Conservation (phyloP, 2,797 vertebrate genomes). For the Botia almorhae region DNA sequence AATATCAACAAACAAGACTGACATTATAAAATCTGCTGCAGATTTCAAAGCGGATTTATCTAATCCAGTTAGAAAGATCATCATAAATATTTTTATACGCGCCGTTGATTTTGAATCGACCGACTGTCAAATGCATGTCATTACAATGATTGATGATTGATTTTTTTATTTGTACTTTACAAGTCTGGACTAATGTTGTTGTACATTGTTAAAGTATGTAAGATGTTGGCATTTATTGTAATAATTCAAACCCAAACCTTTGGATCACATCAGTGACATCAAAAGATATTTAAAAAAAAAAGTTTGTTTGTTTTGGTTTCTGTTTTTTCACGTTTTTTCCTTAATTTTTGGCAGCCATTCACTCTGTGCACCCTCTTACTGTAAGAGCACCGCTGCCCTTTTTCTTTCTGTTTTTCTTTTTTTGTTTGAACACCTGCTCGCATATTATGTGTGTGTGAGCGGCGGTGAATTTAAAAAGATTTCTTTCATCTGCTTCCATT, state of each 20-base stretch:
- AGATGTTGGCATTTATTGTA: constrained; percentile 39
- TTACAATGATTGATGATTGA: constrained; percentile 23
- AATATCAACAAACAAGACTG: constrained; percentile 29
- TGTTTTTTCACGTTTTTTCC: constrained; percentile 51
- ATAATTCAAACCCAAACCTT: constrained; percentile 38
- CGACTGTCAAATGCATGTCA: constrained; percentile 33
- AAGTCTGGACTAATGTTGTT: constrained; percentile 28
- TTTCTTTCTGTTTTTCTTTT: constrained; percentile 48
- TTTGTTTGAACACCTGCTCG: constrained; percentile 84
- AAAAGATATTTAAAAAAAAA: constrained; percentile 51
- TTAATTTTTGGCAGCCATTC: constrained; percentile 65
- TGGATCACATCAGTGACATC: constrained; percentile 45
- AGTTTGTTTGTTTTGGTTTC: constrained; percentile 69
- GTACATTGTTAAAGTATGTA: constrained; percentile 35
- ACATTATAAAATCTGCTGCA: constrained; percentile 11
- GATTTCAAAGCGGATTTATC: constrained; percentile 21
- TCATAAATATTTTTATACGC: constrained; percentile 32
- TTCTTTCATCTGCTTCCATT: constrained; percentile 80
- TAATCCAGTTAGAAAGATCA: constrained; percentile 32
- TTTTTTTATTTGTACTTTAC: constrained; percentile 30
- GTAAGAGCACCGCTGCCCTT: constrained; percentile 67
- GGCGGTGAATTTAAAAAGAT: constrained; percentile 75
- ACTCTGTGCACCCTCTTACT: constrained; percentile 64
- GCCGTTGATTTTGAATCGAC: constrained; percentile 32
- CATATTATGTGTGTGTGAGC: constrained; percentile 69